A percentile compares a stretch with the other conserved stretches of the same genome.
These are phyloP conservation scores for Ceyx margarethae DNA, from an alignment of 2,113 vertebrate genomes.

Conservation along the genomic window DNA sequence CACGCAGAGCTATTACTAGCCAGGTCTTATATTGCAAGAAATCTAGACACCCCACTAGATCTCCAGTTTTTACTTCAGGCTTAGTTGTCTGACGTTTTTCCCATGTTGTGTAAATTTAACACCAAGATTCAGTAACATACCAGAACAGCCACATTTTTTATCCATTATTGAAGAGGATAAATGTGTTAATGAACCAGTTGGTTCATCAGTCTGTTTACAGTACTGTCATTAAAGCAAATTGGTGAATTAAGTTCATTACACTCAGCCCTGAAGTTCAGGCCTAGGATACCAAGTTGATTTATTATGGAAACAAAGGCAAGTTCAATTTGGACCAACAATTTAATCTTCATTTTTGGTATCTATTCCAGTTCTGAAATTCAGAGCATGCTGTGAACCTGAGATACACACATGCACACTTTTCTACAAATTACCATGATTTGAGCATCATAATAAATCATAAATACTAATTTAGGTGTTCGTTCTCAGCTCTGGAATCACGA, in stretches of 20 bases:
- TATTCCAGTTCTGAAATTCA: neutral
- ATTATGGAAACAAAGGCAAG: neutral
- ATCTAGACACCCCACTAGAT: neutral
- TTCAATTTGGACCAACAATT: neutral
- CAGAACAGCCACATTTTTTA: neutral
- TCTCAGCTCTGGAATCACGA: neutral
- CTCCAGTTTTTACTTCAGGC: neutral
- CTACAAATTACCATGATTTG: neutral
- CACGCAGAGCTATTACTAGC: rapidly evolving
- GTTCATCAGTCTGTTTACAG: neutral
- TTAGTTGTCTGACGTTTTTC: neutral
- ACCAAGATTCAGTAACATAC: neutral
- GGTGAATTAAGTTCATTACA: neutral
- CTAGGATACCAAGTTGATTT: neutral
- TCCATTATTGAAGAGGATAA: neutral
- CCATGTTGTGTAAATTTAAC: neutral
- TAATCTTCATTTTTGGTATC: neutral
- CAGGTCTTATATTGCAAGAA: neutral
- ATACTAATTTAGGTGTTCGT: neutral
- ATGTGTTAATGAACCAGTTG: neutral
- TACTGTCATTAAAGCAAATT: neutral
- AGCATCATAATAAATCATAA: neutral
- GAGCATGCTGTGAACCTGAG: neutral
- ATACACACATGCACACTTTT: neutral
- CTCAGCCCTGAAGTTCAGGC: neutral